Evolutionary conservation across 1,140 invertebrate genomes (phyloP), one percentile per base, ranked within the genome.

Genomic region (Vanessa tameamea): DNA sequence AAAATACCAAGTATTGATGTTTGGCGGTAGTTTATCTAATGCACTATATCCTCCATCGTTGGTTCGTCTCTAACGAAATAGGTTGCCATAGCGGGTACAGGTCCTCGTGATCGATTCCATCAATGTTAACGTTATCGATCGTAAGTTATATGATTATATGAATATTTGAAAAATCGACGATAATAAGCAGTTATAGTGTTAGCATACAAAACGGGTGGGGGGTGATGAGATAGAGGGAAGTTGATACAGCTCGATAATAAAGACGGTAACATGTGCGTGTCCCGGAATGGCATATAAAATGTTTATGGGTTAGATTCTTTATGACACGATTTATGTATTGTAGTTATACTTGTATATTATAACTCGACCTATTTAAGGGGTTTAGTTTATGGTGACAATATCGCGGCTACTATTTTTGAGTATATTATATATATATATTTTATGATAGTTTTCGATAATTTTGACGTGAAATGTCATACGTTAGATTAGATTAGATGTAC

Each of bases 221-320:
- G 53, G 8, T 57, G 53, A 57, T 23, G 23, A 57, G 13, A 61
- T 37, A 61, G 13, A 57, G 23, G 14, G 13, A 61, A 61, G 37
- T 51, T 0, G 14, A 51, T 51, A 51, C 14, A 51, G 64, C 26
- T 69, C 12, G 53, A 57, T 59, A 59, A 69, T 69, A 69, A 69
- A 69, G 31, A 57, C 2, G 53, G 53, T 11, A 75, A 68, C 75
- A 78, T 81, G 76, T 82, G 82, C 78, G 82, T 82, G 83, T 51
- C 67, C 76, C 76, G 76, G 20, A 81, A 82, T 78, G 82, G 76
- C 78, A 70, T 85, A 81, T 85, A 85, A 85, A 85, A 85, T 83
- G 82, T 85, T 85, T 85, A 85, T 80, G 82, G 78, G 76, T 57
- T 67, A 80, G 80, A 80, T 80, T 78, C 77, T 83, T 83, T 83